phyloP scores from a whole-genome alignment of 2,888 invertebrate genomes.

The Poecilus cupreus region DNA sequence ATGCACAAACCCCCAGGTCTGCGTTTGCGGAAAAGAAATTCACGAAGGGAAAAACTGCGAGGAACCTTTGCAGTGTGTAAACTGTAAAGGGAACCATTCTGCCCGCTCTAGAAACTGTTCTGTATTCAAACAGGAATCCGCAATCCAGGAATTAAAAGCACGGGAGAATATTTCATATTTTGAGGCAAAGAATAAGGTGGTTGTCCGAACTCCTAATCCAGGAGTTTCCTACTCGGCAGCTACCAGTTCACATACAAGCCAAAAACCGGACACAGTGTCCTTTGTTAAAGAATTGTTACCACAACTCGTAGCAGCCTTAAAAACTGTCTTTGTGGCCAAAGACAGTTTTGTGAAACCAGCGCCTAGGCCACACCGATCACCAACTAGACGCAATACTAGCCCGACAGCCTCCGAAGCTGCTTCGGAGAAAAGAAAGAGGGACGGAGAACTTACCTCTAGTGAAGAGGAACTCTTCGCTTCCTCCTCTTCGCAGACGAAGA shows the following conservation, averaged over 20 bases:
- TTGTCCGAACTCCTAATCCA: neutral
- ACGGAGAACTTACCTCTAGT: too few relatives aligned
- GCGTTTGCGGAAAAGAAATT: slow-evolving; percentile 57
- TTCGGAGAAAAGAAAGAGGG: too few relatives aligned
- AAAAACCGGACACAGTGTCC: neutral
- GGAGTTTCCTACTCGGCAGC: neutral
- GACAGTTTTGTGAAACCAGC: neutral
- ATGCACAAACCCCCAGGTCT: slow-evolving; percentile 40
- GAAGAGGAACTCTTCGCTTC: too few relatives aligned
- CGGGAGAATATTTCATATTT: neutral
- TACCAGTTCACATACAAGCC: neutral
- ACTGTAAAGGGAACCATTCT: slow-evolving; percentile 54
- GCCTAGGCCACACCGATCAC: too few relatives aligned
- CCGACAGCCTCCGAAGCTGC: too few relatives aligned
- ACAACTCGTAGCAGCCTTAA: neutral
- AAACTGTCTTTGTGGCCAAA: neutral
- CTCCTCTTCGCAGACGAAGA: too few relatives aligned
- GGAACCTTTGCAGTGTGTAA: slow-evolving; percentile 38
- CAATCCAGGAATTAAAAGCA: slow-evolving; percentile 59
- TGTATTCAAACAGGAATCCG: slow-evolving; percentile 56
- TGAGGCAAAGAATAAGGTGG: neutral
- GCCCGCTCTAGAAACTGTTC: slow-evolving; percentile 59
- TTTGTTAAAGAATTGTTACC: neutral
- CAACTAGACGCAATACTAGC: too few relatives aligned
- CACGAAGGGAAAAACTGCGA: slow-evolving; percentile 41